Percentiles rank a stretch among this genome's conserved stretches.
phyloP scores from a whole-genome alignment of 2,888 invertebrate species.

The Pasiphila rectangulata region DNA sequence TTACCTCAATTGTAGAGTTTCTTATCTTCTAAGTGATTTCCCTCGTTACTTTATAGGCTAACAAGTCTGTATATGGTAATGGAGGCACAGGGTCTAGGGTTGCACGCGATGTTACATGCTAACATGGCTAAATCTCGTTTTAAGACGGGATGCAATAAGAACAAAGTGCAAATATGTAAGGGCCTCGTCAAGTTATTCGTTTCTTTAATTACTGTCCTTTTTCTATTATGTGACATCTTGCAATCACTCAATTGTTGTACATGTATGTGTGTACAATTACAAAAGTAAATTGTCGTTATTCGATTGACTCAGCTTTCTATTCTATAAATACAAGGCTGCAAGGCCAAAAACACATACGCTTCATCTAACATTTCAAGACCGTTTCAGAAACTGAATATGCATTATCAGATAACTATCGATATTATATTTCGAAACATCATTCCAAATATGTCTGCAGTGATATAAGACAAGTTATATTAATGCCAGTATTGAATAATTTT shows the following conservation, averaged over 20 bases:
- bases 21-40: slow-evolving; percentile 47
- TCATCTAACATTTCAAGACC: slow-evolving; percentile 22
- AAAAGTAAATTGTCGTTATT: no score
- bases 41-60: slow-evolving; percentile 41
- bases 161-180: no score
- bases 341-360: slow-evolving; percentile 23
- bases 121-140: slow-evolving; percentile 1
- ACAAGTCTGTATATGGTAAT: slow-evolving; percentile 35
- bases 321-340: slow-evolving; percentile 20
- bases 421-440: slow-evolving; percentile 18
- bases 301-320: slow-evolving; percentile 24
- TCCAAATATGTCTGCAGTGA: no score
- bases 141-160: no score
- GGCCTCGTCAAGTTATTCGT: background rate
- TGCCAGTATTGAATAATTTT: slow-evolving; percentile 1
- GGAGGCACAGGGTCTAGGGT: slow-evolving; percentile 39
- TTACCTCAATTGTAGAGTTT: slow-evolving; percentile 32
- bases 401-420: slow-evolving; percentile 21
- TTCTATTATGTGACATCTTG: slow-evolving; percentile 16
- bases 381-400: slow-evolving; percentile 20
- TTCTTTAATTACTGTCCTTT: background rate
- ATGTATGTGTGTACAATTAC: no score
- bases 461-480: no score
- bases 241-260: slow-evolving; percentile 3
- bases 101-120: slow-evolving; percentile 30